A percentile compares a stretch with the other conserved stretches of the same genome.
phyloP scores from a whole-genome alignment of 1,140 invertebrate species.

The Dreissena polymorpha region DNA sequence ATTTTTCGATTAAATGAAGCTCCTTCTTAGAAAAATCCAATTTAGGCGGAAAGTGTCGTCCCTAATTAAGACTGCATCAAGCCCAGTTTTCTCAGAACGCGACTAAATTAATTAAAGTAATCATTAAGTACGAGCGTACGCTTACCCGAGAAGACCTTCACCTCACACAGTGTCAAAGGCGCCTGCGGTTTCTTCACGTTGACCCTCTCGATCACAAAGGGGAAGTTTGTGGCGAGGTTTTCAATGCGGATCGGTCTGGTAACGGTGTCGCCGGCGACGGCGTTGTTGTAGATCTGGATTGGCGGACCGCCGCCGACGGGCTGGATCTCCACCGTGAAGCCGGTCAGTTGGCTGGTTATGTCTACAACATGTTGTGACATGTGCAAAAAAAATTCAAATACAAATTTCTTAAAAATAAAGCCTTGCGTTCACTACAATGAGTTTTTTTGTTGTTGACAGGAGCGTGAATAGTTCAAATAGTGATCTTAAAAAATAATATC shows the following conservation, averaged over 20 bases:
- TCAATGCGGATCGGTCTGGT: neutral
- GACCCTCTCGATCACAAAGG: neutral
- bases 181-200: conserved; percentile 2
- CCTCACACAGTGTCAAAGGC: neutral
- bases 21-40: too few species aligned
- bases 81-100: too few species aligned
- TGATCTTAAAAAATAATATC: too few species aligned
- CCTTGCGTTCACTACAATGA: neutral
- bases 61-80: too few species aligned
- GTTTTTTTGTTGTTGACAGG: too few species aligned
- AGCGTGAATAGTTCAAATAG: too few species aligned
- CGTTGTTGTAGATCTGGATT: conserved; percentile 30
- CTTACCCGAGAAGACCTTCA: neutral
- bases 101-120: neutral
- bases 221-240: neutral
- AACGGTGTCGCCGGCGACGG: neutral
- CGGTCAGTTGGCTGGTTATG: conserved; percentile 6
- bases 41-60: too few species aligned
- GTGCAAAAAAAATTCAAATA: too few species aligned
- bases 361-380: conserved; percentile 5
- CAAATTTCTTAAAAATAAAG: neutral
- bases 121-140: neutral
- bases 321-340: conserved; percentile 10
- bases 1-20: too few species aligned
- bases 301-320: neutral